These are phyloP conservation scores for Periophthalmus modestus DNA, from an alignment of 2,113 vertebrate genomes.

Conservation along the genomic window DNA sequence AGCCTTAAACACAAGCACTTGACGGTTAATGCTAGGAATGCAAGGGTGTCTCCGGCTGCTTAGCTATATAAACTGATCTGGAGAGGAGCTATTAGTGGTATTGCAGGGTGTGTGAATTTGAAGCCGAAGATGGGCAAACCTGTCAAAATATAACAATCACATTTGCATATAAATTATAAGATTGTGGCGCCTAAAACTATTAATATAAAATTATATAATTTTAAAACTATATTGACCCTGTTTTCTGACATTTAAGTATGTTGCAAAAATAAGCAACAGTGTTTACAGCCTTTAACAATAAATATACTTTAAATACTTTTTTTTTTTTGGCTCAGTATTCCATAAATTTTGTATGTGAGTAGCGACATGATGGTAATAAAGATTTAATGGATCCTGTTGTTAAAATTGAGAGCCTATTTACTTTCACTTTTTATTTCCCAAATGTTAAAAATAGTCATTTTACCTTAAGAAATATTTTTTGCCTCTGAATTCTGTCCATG, in stretches of 20 bases:
- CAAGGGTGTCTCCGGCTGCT: background rate
- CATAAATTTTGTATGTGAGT: background rate
- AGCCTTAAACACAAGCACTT: constrained; percentile 45
- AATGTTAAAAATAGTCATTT: background rate
- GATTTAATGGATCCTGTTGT: background rate
- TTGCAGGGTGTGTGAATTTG: background rate
- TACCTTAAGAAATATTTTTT: background rate
- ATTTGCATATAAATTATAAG: background rate
- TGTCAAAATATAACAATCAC: background rate
- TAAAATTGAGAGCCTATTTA: background rate
- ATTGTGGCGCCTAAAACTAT: background rate
- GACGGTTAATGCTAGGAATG: background rate
- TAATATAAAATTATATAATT: background rate
- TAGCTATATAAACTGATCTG: background rate
- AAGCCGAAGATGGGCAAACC: background rate
- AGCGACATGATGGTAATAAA: background rate
- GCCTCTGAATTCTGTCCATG: background rate
- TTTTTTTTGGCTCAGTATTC: background rate
- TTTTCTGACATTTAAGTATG: background rate
- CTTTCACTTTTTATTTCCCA: background rate
- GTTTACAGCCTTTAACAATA: background rate
- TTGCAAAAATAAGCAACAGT: background rate
- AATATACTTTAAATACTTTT: background rate
- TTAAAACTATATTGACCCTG: background rate
- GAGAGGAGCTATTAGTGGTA: background rate